These are phyloP conservation scores for Bovichtus diacanthus DNA, from an alignment of 2,797 vertebrate species.

Conservation along the genomic window DNA sequence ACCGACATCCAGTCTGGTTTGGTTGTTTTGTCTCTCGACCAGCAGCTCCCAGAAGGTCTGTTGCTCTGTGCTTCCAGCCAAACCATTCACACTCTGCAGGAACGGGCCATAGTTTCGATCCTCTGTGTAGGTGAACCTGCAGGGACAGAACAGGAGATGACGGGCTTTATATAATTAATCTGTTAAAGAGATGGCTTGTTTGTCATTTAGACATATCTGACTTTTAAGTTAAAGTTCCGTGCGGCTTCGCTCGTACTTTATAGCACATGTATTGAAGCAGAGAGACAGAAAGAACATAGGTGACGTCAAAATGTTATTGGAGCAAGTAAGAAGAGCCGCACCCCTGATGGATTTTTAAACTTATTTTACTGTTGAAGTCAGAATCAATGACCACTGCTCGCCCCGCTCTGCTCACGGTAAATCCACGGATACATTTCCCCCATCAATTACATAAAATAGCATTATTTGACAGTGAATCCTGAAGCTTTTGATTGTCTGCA, in stretches of 20 bases:
- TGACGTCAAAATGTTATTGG: too few species aligned
- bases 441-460: neutral
- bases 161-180: too few species aligned
- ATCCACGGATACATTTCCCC: neutral
- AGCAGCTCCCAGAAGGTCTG: slow-evolving; percentile 64
- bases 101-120: slow-evolving; percentile 66
- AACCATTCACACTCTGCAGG: slow-evolving; percentile 65
- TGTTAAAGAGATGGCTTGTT: accelerated
- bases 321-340: too few species aligned
- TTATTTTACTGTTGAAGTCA: too few species aligned
- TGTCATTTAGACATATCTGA: neutral
- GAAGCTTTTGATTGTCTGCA: neutral
- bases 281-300: too few species aligned
- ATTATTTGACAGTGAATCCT: neutral
- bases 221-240: neutral
- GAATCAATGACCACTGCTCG: neutral
- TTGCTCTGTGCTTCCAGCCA: neutral
- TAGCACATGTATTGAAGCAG: too few species aligned
- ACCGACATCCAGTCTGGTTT: slow-evolving; percentile 54
- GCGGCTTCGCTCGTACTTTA: too few species aligned
- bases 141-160: neutral
- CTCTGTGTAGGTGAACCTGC: slow-evolving; percentile 57
- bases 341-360: too few species aligned
- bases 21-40: neutral
- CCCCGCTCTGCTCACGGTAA: too few species aligned